A percentile compares a stretch with the other conserved stretches of the same genome.
phyloP scores from a whole-genome alignment of 2,797 vertebrate genomes.

The Tauraco hartlaubi region DNA sequence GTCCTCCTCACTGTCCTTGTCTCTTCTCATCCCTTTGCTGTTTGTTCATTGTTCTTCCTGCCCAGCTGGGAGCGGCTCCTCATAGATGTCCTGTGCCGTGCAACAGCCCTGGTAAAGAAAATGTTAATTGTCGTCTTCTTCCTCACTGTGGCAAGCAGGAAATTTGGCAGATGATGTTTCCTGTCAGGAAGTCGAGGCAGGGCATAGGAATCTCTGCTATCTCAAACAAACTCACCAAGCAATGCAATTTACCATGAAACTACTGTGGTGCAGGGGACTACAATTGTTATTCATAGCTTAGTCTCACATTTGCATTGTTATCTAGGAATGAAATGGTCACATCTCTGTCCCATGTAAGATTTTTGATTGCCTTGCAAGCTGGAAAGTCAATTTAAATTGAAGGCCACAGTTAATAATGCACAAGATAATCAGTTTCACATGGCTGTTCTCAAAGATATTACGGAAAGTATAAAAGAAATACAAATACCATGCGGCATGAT shows the following conservation, averaged over 20 bases:
- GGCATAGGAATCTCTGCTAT: constrained; percentile 4
- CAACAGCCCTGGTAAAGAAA: background rate
- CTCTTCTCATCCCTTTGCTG: background rate
- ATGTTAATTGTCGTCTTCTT: background rate
- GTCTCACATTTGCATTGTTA: constrained; percentile 39
- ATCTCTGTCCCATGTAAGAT: background rate
- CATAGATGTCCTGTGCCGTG: background rate
- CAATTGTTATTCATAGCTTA: constrained; percentile 18
- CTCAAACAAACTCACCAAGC: background rate
- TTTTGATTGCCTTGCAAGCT: constrained; percentile 25
- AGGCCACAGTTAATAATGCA: constrained; percentile 4
- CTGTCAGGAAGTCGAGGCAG: background rate
- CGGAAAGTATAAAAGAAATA: constrained; percentile 24
- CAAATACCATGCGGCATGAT: background rate
- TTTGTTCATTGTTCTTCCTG: constrained; percentile 6
- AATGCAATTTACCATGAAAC: background rate
- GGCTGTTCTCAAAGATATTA: constrained; percentile 18
- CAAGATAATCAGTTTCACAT: constrained; percentile 35
- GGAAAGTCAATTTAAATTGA: constrained; percentile 27
- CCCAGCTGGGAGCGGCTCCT: background rate
- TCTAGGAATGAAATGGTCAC: constrained; percentile 17
- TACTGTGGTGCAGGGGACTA: background rate
- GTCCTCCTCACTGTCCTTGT: background rate
- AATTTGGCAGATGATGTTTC: constrained; percentile 12
- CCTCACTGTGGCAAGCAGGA: constrained; percentile 20